A percentile compares a stretch with the other conserved stretches of the same genome.
Evolutionary conservation across 2,888 invertebrate genomes (phyloP).

Genomic region (Scaptomyza flava): DNA sequence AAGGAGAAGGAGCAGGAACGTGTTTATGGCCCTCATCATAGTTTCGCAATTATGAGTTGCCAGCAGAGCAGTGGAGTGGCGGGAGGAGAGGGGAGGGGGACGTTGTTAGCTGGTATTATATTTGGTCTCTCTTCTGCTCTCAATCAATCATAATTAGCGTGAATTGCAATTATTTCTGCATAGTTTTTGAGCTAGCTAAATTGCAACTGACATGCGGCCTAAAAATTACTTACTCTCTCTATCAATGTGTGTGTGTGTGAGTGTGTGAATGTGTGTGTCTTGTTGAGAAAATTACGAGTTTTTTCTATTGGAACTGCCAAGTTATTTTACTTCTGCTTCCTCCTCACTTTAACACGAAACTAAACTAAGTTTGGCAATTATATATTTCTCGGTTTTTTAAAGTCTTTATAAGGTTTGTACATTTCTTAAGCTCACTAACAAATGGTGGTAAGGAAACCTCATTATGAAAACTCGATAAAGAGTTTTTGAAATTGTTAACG

Average conservation of each 20-base stretch:
- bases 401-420: too few species aligned
- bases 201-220: constrained; percentile 67
- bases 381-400: too few species aligned
- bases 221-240: constrained; percentile 20
- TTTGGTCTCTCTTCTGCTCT: constrained; percentile 27
- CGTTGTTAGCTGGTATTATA: background rate
- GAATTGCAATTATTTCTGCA: constrained; percentile 79
- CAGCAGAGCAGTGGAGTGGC: background rate
- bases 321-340: background rate
- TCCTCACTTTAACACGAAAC: background rate
- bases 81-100: background rate
- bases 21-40: constrained; percentile 58
- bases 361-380: too few species aligned
- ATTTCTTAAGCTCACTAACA: too few species aligned
- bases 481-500: too few species aligned
- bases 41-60: constrained; percentile 69
- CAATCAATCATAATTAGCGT: constrained; percentile 78
- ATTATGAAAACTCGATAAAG: too few species aligned
- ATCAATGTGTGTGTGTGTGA: background rate
- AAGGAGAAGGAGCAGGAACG: constrained; percentile 5
- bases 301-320: constrained; percentile 4
- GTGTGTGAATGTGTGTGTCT: background rate
- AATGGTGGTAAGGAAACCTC: too few species aligned
- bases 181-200: constrained; percentile 53
- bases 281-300: constrained; percentile 1